phyloP scores from a whole-genome alignment of 2,888 invertebrate genomes.

The Drosophila leonis region DNA sequence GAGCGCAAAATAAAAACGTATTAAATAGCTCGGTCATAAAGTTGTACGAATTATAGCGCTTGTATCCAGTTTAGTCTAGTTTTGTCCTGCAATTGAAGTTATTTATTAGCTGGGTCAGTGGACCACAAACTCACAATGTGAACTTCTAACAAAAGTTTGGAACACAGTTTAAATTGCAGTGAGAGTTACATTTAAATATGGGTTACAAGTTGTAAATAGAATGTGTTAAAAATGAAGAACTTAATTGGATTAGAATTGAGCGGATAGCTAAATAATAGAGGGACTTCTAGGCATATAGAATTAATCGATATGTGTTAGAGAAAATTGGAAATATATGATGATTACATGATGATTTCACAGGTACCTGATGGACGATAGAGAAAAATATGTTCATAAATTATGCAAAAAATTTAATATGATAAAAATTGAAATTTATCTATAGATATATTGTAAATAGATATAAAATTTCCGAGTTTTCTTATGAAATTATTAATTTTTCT shows the following conservation, averaged over 20 bases:
- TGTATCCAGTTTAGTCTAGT: slow-evolving; percentile 27
- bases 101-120: slow-evolving; percentile 38
- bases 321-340: not conserved
- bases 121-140: slow-evolving; percentile 14
- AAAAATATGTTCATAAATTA: too few relatives aligned
- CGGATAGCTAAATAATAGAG: not conserved
- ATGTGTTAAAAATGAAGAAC: not conserved
- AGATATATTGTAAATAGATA: too few relatives aligned
- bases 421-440: too few relatives aligned
- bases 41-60: slow-evolving; percentile 38
- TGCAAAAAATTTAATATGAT: too few relatives aligned
- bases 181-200: slow-evolving; percentile 4
- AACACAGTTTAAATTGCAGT: not conserved
- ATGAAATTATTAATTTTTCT: too few relatives aligned
- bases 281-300: not conserved
- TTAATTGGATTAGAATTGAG: not conserved
- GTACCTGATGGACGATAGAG: too few relatives aligned
- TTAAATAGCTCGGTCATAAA: slow-evolving; percentile 48
- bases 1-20: slow-evolving; percentile 16
- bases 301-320: too few relatives aligned
- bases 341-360: too few relatives aligned
- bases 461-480: too few relatives aligned
- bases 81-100: slow-evolving; percentile 38
- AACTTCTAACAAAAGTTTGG: not conserved
- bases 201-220: not conserved